phyloP scores from a whole-genome alignment of 2,797 vertebrate genomes.

The Pangasius macronema region DNA sequence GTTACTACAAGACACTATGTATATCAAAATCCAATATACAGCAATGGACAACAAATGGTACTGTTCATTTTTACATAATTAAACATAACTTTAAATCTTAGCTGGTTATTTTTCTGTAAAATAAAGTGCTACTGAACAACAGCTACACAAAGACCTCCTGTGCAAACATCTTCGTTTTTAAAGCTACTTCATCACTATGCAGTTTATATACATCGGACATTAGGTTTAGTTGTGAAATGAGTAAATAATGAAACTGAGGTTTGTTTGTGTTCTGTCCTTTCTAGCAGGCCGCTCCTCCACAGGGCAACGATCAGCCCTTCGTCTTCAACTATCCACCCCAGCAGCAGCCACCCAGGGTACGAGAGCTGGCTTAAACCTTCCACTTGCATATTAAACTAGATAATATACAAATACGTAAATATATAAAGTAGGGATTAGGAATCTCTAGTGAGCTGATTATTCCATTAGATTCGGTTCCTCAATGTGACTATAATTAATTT shows the following conservation, averaged over 20 bases:
- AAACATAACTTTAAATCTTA: background rate
- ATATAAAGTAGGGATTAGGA: background rate
- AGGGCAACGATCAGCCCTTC: constrained; percentile 6
- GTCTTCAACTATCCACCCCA: background rate
- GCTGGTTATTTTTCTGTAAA: background rate
- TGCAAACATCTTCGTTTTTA: background rate
- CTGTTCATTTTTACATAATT: background rate
- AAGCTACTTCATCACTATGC: background rate
- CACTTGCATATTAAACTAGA: background rate
- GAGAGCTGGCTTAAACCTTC: background rate
- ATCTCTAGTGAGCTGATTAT: background rate
- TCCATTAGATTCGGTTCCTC: background rate
- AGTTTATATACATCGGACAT: background rate
- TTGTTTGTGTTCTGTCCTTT: background rate
- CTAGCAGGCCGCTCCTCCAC: background rate
- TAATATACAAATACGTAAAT: too few relatives aligned
- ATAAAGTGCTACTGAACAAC: background rate
- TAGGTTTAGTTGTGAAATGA: background rate
- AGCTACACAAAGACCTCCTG: background rate
- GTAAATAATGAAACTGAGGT: background rate
- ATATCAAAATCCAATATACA: too few relatives aligned
- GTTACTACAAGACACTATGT: too few relatives aligned
- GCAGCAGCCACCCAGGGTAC: constrained; percentile 11
- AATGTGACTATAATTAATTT: background rate
- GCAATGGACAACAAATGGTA: too few relatives aligned